Evolutionary conservation across 37 sponge, comb jelly and placozoan genomes (phyloP).

Genomic region (Eunapius fragilis): DNA sequence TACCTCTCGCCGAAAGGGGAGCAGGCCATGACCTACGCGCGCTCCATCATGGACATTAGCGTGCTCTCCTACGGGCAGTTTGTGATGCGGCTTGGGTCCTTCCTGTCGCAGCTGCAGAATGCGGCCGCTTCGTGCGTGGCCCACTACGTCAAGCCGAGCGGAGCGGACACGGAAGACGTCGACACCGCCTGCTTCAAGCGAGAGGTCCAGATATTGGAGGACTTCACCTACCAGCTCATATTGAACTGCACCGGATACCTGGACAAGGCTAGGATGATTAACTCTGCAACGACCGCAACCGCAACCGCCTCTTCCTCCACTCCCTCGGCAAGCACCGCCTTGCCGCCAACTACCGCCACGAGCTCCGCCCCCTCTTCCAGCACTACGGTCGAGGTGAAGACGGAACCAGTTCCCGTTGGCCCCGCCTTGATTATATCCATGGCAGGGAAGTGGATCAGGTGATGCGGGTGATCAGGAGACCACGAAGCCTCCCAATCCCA

Average conservation of each 20-base stretch:
- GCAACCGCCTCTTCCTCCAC: not conserved
- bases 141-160: not conserved
- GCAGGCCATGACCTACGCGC: not conserved
- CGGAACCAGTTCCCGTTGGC: too few relatives aligned
- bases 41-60: not conserved
- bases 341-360: not conserved
- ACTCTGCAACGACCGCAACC: not conserved
- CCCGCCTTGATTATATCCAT: not conserved
- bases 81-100: not conserved
- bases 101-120: not conserved
- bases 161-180: not conserved
- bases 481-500: not conserved
- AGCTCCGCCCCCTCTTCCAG: not conserved
- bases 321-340: not conserved
- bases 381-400: not conserved
- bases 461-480: not conserved
- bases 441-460: not conserved
- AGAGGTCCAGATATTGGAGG: not conserved
- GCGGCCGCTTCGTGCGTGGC: not conserved
- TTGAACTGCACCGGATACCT: not conserved
- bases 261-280: not conserved
- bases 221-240: not conserved
- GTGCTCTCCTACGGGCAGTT: not conserved
- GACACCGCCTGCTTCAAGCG: not conserved
- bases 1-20: not conserved